Base-by-base conservation (phyloP, 2,888 invertebrate genomes). In the Atethmia centrago region DNA sequence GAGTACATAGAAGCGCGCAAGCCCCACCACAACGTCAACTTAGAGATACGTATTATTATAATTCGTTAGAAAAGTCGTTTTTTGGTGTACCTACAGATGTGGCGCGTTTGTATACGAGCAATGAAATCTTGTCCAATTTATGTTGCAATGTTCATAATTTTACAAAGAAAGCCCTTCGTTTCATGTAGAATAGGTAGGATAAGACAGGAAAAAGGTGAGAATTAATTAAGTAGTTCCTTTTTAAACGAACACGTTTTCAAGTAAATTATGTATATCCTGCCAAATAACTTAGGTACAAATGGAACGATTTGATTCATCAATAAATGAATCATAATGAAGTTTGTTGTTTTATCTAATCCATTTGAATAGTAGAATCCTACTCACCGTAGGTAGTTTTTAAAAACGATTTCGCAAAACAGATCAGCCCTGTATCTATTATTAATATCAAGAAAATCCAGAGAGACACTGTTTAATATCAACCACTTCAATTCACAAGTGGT, bases 401-500 rank as follows among this genome's bases (percentile, higher is more conserved):
- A 53, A 40, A 31, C 7, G 25, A 36, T 4, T 9, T 75, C n/a
- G n/a, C 49, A 51, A 58, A 78, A 64, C 47, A 64, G 19, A 28
- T 42, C 31, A 42, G 21, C 14, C n/a, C 42, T 64, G n/a, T 36
- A 7, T 36, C 36, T 59, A 28, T 1, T 2, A 55, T 1, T 2
- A 55, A 58, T 31, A 42, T 47, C 53, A 68, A 51, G 42, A 45
- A 53, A 55, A 78, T 55, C 36, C 58, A 42, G 25, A 67, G 45
- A 71, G 36, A 36, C 7, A 63, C 40, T 59, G 69, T 66, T 71
- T 59, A 67, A 59, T 67, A 40, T 79, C 76, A 67, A 58, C 8
- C 51, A 63, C 28, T 78, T 78, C n/a, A 79, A 42, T 51, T 64
- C 53, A 61, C 31, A 63, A 70, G 79, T 64, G 64, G 4, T 36